Base-by-base conservation (phyloP, 2,113 vertebrate genomes). In the Lonchura striata region DNA sequence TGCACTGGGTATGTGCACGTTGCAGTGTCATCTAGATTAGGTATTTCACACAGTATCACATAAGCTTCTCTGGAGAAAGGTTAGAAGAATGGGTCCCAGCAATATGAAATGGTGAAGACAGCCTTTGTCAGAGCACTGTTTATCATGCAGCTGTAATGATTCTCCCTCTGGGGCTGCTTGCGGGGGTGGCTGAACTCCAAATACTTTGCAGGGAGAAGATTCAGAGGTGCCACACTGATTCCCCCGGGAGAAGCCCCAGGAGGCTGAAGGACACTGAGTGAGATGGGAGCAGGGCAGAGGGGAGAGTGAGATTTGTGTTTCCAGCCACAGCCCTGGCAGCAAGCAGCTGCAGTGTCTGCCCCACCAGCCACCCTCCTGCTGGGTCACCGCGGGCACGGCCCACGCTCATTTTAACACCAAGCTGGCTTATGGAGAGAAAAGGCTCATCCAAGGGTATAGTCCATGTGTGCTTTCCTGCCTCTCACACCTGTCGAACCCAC, bases 191-290 rank as follows among this genome's bases (percentile, higher is more conserved):
- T 84, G 70, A 70, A 69, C 28, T 42, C 37, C n/a, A 15, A 24
- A 1, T 3, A 21, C 28, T 53, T 25, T 37, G 61, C 47, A 50
- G 53, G 5, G 50, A 60, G 33, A 25, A 63, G 33, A 25, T 17
- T 33, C 57, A 39, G 16, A 54, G 42, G 24, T 41, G 15, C 25
- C 2, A 0, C 39, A 7, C 0, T 14, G 33, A 46, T 88, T 59
- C 49, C 52, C 12, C 10, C 0, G 0, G 39, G 17, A 19, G 15
- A 74, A 10, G 13, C 19, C n/a, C 21, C 24, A 10, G 1, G 4
- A 27, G 69, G n/a, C 4, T 82, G 89, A 27, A 39, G 57, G 49
- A 21, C 8, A 3, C 5, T 9, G 61, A 46, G 7, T 10, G 18
- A 49, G 39, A 10, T 25, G 25, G 42, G n/a, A 59, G 17, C 3